Evolutionary conservation across 2,113 vertebrate species (phyloP), one percentile per base, ranked within the genome.

Genomic region (Brienomyrus brachyistius): DNA sequence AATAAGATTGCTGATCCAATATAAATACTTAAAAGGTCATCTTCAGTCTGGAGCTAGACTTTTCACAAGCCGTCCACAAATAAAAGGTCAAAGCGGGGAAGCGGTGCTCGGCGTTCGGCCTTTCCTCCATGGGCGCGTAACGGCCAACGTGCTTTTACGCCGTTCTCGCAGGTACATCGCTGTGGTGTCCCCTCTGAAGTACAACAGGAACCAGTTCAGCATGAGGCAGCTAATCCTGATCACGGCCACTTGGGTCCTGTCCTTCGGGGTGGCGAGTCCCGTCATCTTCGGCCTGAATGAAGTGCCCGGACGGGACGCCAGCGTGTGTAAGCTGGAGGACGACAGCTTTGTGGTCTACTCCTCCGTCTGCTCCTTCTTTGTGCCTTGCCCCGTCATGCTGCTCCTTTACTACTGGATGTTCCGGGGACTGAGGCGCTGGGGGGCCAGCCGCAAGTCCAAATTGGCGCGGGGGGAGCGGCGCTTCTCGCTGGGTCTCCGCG

Each of bases 151-250:
- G 0, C 31, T 31, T 21, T 10, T 88, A 13, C 15, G 17, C 23
- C 21, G 23, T 7, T 88, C 54, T 31, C 52, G 21, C 91, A 96
- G 95, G 92, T 96, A 95, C 90, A 95, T 96, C 0, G 95, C 95
- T 0, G 95, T 96, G 48, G 94, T 95, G 3, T 94, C 96, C 23
- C 95, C 95, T 43, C 92, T 96, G 45, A 95, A 95, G 92, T 96
- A 96, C 92, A 96, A 95, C 94, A 91, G 95, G 86, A 96, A 95
- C 92, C 95, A 95, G 91, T 96, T 96, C 92, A 96, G 95, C 7
- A 50, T 94, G 87, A 94, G 95, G 6, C 95, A 96, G 93, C 92
- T 96, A 50, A 90, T 91, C 0, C 93, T 96, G 70, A 96, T 96
- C 87, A 89, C 94, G 0, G 95, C 95, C 6, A 96, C 95, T 17